Conservation (phyloP, 2,888 invertebrate species). For the Xylocampa areola region DNA sequence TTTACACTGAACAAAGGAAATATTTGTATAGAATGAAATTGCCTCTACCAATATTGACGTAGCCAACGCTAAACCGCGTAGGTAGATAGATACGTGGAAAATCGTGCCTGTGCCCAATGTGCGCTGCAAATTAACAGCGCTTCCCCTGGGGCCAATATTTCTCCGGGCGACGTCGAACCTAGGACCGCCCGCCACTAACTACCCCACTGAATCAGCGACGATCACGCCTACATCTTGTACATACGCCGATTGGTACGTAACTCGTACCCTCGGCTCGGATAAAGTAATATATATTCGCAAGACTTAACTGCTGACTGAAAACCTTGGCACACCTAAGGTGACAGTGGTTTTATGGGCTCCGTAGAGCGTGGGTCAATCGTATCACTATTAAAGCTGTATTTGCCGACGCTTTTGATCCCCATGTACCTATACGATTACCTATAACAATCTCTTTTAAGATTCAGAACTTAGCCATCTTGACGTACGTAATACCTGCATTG, state of each 20-base stretch:
- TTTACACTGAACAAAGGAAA: constrained; percentile 31
- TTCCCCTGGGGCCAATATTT: constrained; percentile 88
- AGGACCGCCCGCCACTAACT: constrained; percentile 88
- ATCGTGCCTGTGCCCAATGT: constrained; percentile 82
- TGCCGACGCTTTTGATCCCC: constrained; percentile 26
- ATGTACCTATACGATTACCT: constrained; percentile 1
- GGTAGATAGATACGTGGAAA: constrained; percentile 79
- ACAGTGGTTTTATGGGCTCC: constrained; percentile 57
- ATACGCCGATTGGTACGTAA: constrained; percentile 86
- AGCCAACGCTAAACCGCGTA: constrained; percentile 54
- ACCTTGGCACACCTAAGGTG: constrained; percentile 65
- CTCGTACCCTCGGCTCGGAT: constrained; percentile 81
- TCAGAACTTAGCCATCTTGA: not conserved
- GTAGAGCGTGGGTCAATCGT: constrained; percentile 50
- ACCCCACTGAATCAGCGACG: constrained; percentile 89
- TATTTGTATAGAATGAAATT: constrained; percentile 65
- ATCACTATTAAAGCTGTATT: constrained; percentile 45
- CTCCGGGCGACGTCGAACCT: constrained; percentile 86
- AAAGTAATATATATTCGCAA: constrained; percentile 82
- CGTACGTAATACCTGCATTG: too few species aligned
- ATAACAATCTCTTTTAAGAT: not conserved
- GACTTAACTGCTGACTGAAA: constrained; percentile 80
- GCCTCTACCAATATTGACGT: constrained; percentile 68
- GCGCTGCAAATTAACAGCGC: constrained; percentile 87
- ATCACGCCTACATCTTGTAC: constrained; percentile 89